Conservation (phyloP, 2,797 vertebrate species). For the Notolabrus celidotus region DNA sequence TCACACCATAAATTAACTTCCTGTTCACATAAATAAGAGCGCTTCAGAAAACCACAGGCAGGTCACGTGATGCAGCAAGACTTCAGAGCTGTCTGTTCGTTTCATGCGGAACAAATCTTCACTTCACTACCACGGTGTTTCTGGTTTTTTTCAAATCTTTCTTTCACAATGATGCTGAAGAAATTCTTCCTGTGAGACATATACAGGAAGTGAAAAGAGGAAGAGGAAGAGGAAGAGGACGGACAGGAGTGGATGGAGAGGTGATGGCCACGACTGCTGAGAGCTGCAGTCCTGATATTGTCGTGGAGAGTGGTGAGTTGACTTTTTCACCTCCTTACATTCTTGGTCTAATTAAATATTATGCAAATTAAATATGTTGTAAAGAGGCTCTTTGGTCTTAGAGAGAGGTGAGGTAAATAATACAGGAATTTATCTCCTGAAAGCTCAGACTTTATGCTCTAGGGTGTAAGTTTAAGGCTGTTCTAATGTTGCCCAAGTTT, state of each 20-base stretch:
- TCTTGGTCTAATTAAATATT: background rate
- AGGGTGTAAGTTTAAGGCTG: too few relatives aligned
- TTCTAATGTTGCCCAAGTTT: too few relatives aligned
- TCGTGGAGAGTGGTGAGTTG: constrained; percentile 63
- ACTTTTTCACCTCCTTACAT: background rate
- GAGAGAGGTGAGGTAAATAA: background rate
- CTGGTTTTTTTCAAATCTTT: background rate
- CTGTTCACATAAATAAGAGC: constrained; percentile 55
- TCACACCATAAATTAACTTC: constrained; percentile 53
- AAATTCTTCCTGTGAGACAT: constrained; percentile 44
- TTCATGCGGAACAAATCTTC: constrained; percentile 1
- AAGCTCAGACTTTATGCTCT: too few relatives aligned
- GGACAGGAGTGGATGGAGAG: constrained; percentile 17
- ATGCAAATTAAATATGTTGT: background rate
- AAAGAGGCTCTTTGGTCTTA: background rate
- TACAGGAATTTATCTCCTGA: background rate
- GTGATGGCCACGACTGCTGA: constrained; percentile 68
- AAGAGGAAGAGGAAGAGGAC: constrained; percentile 74
- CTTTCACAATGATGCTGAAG: constrained; percentile 32
- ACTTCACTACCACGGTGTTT: background rate
- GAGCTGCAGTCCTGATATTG: background rate
- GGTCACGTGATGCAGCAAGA: constrained; percentile 57
- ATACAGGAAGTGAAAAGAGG: constrained; percentile 48
- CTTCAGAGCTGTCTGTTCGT: constrained; percentile 32
- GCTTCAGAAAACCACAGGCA: constrained; percentile 62